phyloP scores from a whole-genome alignment of 2,113 vertebrate species.

The Vulpes lagopus region DNA sequence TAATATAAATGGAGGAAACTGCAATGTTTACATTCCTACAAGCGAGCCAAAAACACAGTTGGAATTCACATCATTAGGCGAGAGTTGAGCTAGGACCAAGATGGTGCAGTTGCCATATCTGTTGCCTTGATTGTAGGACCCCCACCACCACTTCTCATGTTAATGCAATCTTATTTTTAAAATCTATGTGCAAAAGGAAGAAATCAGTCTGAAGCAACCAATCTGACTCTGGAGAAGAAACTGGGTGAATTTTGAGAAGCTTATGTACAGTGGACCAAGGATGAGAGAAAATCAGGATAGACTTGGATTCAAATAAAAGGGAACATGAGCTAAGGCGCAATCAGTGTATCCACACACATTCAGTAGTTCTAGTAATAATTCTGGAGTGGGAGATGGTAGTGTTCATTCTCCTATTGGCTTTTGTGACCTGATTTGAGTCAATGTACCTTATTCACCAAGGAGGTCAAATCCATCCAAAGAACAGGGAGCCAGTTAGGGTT shows the following conservation, averaged over 20 bases:
- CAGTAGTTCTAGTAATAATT: not conserved
- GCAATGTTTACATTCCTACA: not conserved
- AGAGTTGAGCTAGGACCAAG: not conserved
- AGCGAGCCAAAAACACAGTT: not conserved
- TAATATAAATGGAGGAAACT: not conserved
- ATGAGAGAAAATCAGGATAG: not conserved
- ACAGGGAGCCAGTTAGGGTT: not conserved
- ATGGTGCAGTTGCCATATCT: not conserved
- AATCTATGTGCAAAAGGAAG: not conserved
- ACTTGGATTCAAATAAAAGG: not conserved
- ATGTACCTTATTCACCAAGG: not conserved
- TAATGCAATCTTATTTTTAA: slow-evolving; percentile 20
- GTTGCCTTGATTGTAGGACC: not conserved
- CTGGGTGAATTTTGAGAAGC: not conserved
- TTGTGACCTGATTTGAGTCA: not conserved
- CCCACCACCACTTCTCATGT: not conserved
- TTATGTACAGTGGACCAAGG: not conserved
- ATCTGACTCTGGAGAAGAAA: slow-evolving; percentile 13
- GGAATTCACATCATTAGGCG: not conserved
- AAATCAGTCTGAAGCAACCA: not conserved
- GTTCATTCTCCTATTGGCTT: not conserved
- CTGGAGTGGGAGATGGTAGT: not conserved
- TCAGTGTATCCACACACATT: not conserved
- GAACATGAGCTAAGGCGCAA: not conserved
- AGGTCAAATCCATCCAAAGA: not conserved